Percentiles rank a stretch among this genome's conserved stretches.
These are phyloP conservation scores for Hydrolagus affinis DNA, from an alignment of 2,113 vertebrate species.

Conservation along the genomic window DNA sequence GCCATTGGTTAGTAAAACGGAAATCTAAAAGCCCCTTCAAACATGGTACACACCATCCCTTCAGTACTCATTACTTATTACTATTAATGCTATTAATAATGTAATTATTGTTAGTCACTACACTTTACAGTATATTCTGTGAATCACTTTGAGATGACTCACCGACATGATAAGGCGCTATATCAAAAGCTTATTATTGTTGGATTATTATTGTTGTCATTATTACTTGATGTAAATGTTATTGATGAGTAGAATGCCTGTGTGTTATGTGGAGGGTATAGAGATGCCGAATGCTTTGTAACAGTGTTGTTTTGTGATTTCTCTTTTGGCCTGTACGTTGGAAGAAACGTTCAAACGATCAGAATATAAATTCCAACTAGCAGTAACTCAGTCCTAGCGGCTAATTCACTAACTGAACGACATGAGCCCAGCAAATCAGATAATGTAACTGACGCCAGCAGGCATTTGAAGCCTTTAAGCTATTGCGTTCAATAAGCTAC, in stretches of 20 bases:
- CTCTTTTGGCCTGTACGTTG: conserved; percentile 30
- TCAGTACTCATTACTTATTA: not conserved
- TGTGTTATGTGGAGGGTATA: conserved; percentile 17
- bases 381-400: conserved; percentile 62
- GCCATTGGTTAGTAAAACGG: too few species aligned
- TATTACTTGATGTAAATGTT: too few species aligned
- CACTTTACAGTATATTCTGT: too few species aligned
- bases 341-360: conserved; percentile 51
- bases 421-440: conserved; percentile 58
- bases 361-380: conserved; percentile 60
- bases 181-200: too few species aligned
- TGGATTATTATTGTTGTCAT: too few species aligned
- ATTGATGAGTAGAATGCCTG: not conserved
- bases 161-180: too few species aligned
- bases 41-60: not conserved
- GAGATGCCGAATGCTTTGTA: not conserved
- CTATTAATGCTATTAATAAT: too few species aligned
- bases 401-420: conserved; percentile 59
- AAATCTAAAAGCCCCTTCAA: not conserved
- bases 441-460: conserved; percentile 55
- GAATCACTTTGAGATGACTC: too few species aligned
- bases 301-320: not conserved
- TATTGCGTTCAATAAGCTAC: conserved; percentile 58
- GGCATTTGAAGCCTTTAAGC: conserved; percentile 59
- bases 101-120: too few species aligned